Evolutionary conservation across 2,113 vertebrate genomes (phyloP).

Genomic region (Misgurnus mizolepis): DNA sequence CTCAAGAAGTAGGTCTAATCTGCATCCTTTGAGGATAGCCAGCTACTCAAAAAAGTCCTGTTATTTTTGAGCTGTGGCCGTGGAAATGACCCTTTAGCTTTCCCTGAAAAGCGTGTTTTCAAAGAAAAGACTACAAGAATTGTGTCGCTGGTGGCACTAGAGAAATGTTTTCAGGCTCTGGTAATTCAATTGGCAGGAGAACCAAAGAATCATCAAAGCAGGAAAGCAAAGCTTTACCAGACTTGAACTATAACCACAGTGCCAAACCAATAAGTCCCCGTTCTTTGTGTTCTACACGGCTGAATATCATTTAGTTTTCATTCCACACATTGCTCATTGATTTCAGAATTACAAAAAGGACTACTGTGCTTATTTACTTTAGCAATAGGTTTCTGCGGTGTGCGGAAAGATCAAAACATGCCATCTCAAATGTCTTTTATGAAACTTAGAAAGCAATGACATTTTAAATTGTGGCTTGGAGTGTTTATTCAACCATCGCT

Average conservation of each 20-base stretch:
- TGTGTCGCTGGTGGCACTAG: slow-evolving; percentile 35
- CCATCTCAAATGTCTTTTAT: not conserved
- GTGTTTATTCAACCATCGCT: not conserved
- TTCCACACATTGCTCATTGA: slow-evolving; percentile 9
- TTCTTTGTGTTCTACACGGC: slow-evolving; percentile 5
- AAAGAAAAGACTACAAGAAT: slow-evolving; percentile 35
- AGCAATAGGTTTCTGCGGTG: not conserved
- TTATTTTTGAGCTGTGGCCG: slow-evolving; percentile 45
- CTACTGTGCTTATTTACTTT: not conserved
- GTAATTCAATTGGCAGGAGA: slow-evolving; percentile 38
- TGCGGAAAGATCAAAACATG: not conserved
- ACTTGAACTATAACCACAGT: slow-evolving; percentile 27
- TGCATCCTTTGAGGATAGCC: slow-evolving; percentile 20
- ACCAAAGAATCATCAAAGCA: slow-evolving; percentile 33
- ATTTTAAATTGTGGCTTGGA: not conserved
- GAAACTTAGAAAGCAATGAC: not conserved
- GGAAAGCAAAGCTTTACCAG: slow-evolving; percentile 42
- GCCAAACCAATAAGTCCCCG: slow-evolving; percentile 14
- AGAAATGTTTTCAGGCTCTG: slow-evolving; percentile 47
- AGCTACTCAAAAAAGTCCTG: slow-evolving; percentile 1
- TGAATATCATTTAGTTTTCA: not conserved
- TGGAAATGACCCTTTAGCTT: slow-evolving; percentile 49
- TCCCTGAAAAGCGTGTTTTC: slow-evolving; percentile 39
- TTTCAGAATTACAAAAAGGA: not conserved
- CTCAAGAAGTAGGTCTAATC: slow-evolving; percentile 19